Conservation (phyloP, 2,113 vertebrate genomes). For the Mus spicilegus region DNA sequence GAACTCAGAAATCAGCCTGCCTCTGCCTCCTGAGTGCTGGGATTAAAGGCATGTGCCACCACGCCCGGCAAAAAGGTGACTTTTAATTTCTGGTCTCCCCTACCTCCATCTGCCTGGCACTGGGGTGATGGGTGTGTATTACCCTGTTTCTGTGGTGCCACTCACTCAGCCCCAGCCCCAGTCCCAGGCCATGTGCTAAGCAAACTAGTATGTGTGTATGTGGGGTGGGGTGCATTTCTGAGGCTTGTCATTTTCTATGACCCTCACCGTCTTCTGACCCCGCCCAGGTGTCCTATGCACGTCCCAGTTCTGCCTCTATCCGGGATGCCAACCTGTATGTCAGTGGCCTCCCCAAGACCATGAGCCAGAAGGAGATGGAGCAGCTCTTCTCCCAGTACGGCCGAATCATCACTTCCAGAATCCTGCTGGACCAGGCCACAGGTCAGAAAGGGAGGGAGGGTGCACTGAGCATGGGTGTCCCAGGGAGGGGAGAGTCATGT, state of each 20-base stretch:
- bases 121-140: not conserved
- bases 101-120: no score
- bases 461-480: rapidly evolving
- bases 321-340: constrained; percentile 97
- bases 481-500: rapidly evolving
- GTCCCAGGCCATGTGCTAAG: not conserved
- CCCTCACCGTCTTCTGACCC: not conserved
- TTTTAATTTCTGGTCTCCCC: not conserved
- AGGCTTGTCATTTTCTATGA: not conserved
- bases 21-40: no score
- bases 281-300: constrained; percentile 93
- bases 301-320: constrained; percentile 96
- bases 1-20: no score
- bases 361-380: constrained; percentile 98
- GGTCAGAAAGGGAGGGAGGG: constrained; percentile 84
- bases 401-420: constrained; percentile 97
- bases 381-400: constrained; percentile 97
- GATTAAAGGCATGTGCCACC: no score
- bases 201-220: no score
- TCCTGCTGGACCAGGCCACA: constrained; percentile 97
- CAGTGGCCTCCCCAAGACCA: constrained; percentile 96
- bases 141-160: no score
- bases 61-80: no score
- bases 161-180: not conserved
- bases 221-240: not conserved